Conservation (phyloP, 23 tunicate genomes). For the Halocynthia aurantium region DNA sequence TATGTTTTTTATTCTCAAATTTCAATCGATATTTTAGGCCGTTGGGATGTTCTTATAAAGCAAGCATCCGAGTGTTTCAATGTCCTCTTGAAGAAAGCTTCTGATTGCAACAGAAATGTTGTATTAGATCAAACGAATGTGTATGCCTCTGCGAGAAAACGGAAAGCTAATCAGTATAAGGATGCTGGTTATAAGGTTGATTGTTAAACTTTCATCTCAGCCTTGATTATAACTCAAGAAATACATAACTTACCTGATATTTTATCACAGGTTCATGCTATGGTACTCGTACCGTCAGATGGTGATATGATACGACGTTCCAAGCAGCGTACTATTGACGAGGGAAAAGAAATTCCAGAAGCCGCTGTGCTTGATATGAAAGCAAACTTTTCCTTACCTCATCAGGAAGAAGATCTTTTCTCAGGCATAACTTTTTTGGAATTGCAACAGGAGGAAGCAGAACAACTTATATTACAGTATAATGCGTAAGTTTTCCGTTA, state of each 20-base stretch:
- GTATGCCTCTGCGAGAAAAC: slow-evolving; percentile 67
- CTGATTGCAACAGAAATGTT: slow-evolving; percentile 52
- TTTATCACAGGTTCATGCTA: slow-evolving; percentile 46
- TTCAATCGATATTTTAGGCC: slow-evolving; percentile 19
- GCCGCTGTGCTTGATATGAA: slow-evolving; percentile 87
- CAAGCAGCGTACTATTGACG: slow-evolving; percentile 53
- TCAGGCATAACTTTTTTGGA: slow-evolving; percentile 69
- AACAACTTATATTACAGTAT: slow-evolving; percentile 57
- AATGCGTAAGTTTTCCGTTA: slow-evolving; percentile 32
- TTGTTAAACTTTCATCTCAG: not conserved
- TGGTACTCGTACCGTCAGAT: slow-evolving; percentile 90
- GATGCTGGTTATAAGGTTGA: slow-evolving; percentile 71
- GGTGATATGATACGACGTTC: slow-evolving; percentile 83
- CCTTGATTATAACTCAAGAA: not conserved
- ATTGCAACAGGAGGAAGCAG: slow-evolving; percentile 68
- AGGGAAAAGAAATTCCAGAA: slow-evolving; percentile 85
- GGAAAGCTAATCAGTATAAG: slow-evolving; percentile 82
- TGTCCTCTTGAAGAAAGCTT: slow-evolving; percentile 61
- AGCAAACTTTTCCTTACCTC: slow-evolving; percentile 85
- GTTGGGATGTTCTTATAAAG: slow-evolving; percentile 83
- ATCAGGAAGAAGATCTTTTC: slow-evolving; percentile 55
- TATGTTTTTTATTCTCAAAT: too few species aligned
- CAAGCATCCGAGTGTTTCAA: slow-evolving; percentile 86
- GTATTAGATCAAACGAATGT: slow-evolving; percentile 91
- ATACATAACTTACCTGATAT: not conserved